Evolutionary conservation across 2,797 vertebrate species (phyloP), one percentile per base, ranked within the genome.

Genomic region (Paguma larvata): DNA sequence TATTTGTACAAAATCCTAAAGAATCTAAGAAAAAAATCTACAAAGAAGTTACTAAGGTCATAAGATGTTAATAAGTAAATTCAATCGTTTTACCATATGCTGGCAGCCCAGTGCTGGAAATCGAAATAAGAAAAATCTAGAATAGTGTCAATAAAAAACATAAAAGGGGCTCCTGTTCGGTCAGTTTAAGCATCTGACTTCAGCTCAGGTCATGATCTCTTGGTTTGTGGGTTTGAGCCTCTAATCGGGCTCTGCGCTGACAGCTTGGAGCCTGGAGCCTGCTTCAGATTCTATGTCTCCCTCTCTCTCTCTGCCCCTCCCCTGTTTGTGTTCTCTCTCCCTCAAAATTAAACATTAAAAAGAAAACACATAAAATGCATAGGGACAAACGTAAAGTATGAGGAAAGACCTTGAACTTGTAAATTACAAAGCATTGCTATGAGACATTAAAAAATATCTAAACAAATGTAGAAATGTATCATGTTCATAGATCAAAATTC

Each of bases 381-480:
- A 86, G 23, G 25, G 8, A 73, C 62, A 78, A 92, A 79, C 6
- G 59, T 62, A 82, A 96, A 41, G 3, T 79, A 32, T 21, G 27
- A 79, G 23, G 27, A 96, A 96, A 68, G 6, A 44, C 3, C 25
- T 78, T 92, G n/a, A 62, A 89, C 30, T 83, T 92, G 6, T 44
- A 67, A 75, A 87, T 91, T 92, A 82, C 2, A 82, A 94, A 82
- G 19, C 0, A 7, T 53, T 51, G 3, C 25, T 94, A 10, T 94
- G 70, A 96, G 63, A 62, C 30, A 62, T 94, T 83, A 34, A 32
- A 92, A 80, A 72, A 77, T 15, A 86, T 68, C 88, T 89, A 41
- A 94, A 73, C 30, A 91, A 56, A 67, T 27, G 5, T 56, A 93
- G 72, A 96, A 96, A 32, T 79, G 30, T 41, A 34, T 63, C 75